Evolutionary conservation across 2,113 vertebrate species (phyloP), one percentile per base, ranked within the genome.

Genomic region (Paramormyrops kingsleyae): DNA sequence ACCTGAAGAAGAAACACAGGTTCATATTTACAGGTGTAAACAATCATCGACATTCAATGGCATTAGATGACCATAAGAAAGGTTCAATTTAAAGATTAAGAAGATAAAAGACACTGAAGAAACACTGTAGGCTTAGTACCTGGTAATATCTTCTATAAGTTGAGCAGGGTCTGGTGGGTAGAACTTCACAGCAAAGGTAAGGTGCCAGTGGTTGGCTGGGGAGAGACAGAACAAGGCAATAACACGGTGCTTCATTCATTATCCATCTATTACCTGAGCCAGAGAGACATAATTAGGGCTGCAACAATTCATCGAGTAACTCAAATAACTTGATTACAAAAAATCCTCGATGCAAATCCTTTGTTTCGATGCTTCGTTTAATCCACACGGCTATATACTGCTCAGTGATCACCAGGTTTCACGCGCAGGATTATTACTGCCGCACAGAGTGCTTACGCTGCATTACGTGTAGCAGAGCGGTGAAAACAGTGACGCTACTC

Each of bases 101-200:
- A 91, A 83, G 89, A 49, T 39, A 89, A 91, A 89, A 91, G 83
- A 90, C 89, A 91, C 86, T 89, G 80, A 90, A 83, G 89, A 89
- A 89, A 92, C 88, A 84, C 80, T 62, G 70, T 83, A 91, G 66
- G 52, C 83, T 90, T 89, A 91, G 83, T 94, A 99, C 98, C 99
- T 98, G 90, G 99, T 99, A 88, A 99, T 99, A 92, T 99, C 99
- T 93, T 99, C 98, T 4, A 96, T 99, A 91, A 99, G 97, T 94
- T 99, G 98, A 70, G 98, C 97, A 56, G 99, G 99, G 88, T 99
- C 99, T 66, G 98, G 99, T 47, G 99, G 99, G 93, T 99, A 99
- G 94, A 99, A 99, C 95, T 99, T 99, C 91, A 99, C 98, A 0
- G 97, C 96, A 89, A 99, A 99, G 87, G 96, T 95, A 6, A 99